Conservation (phyloP, 2,797 vertebrate species). For the Cossypha dichroa region DNA sequence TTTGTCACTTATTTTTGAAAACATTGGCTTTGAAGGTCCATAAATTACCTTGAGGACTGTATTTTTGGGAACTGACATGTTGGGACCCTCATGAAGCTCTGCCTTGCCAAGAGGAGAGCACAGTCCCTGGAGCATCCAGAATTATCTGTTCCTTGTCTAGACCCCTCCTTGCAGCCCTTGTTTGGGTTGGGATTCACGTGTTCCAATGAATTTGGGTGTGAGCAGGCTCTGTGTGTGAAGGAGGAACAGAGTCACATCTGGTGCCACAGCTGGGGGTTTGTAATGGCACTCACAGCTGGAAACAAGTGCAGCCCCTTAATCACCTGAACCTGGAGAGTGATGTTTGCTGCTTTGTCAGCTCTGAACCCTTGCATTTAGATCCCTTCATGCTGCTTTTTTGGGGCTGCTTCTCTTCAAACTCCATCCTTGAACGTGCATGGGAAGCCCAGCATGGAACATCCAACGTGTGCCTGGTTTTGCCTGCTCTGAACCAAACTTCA, state of each 20-base stretch:
- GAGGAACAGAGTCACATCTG: fast-evolving
- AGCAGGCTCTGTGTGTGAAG: fast-evolving
- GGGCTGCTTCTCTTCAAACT: not conserved
- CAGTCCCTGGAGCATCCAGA: fast-evolving
- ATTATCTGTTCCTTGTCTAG: not conserved
- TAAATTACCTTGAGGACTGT: not conserved
- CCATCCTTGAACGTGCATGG: fast-evolving
- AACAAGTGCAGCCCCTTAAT: fast-evolving
- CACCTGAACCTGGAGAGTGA: fast-evolving
- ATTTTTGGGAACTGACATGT: fast-evolving
- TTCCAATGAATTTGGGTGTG: not conserved
- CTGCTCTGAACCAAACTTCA: not conserved
- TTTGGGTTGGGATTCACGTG: not conserved
- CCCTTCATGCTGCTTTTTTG: fast-evolving
- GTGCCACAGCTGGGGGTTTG: fast-evolving
- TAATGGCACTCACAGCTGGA: not conserved
- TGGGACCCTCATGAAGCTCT: fast-evolving
- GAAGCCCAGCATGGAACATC: fast-evolving
- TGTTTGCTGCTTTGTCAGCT: fast-evolving
- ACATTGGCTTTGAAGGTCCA: not conserved
- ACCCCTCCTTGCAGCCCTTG: fast-evolving
- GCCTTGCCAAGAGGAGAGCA: not conserved
- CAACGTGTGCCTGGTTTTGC: fast-evolving
- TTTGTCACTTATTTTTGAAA: not conserved
- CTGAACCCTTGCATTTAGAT: not conserved